These are phyloP conservation scores for Uloborus diversus DNA, from an alignment of 1,140 invertebrate species.

Conservation along the genomic window DNA sequence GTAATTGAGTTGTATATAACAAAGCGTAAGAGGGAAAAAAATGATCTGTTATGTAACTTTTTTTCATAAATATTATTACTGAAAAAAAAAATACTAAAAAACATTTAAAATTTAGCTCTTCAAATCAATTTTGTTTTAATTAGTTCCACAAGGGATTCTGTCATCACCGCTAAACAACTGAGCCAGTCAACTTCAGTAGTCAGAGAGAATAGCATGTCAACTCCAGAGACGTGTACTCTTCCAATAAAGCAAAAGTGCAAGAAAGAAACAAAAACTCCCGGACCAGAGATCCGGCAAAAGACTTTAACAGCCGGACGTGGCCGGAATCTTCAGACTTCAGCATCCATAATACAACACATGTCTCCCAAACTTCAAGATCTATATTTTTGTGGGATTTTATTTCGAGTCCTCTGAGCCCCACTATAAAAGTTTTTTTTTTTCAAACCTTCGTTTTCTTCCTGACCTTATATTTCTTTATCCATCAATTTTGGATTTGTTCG, in stretches of 20 bases:
- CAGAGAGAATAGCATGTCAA: slow-evolving; percentile 35
- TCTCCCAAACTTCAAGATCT: slow-evolving; percentile 41
- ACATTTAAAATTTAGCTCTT: too few species aligned
- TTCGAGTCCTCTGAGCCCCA: slow-evolving; percentile 23
- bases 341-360: slow-evolving; percentile 52
- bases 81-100: too few species aligned
- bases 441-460: slow-evolving; percentile 31
- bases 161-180: slow-evolving; percentile 29
- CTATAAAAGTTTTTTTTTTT: slow-evolving; percentile 19
- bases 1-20: too few species aligned
- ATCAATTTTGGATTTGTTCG: slow-evolving; percentile 50
- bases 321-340: slow-evolving; percentile 9
- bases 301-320: slow-evolving; percentile 45
- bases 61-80: too few species aligned
- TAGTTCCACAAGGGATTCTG: too few species aligned
- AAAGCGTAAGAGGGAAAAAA: too few species aligned
- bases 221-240: slow-evolving; percentile 15
- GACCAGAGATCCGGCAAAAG: slow-evolving; percentile 34
- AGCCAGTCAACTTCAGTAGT: slow-evolving; percentile 4
- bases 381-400: slow-evolving; percentile 40
- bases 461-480: slow-evolving; percentile 46
- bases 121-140: too few species aligned
- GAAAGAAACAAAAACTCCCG: slow-evolving; percentile 33
- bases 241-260: slow-evolving; percentile 34
- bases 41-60: too few species aligned